Evolutionary conservation across 2,797 vertebrate species (phyloP).

Genomic region (Parauchenoglanis punctatus): DNA sequence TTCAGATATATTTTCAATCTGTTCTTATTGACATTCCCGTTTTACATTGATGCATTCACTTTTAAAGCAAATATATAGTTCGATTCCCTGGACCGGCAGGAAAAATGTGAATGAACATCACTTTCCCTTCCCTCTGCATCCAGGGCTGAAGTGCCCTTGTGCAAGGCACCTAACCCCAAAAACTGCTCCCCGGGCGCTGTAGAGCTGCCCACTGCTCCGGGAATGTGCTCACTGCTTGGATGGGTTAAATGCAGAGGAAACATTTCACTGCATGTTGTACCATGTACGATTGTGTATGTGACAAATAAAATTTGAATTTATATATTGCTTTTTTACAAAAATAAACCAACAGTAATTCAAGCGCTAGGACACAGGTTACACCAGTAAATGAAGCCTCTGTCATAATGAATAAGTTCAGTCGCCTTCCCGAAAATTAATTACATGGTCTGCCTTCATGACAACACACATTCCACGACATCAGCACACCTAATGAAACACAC

Average conservation of each 20-base stretch:
- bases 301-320: too few species aligned
- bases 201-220: too few species aligned
- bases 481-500: not conserved
- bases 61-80: not conserved
- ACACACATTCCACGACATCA: not conserved
- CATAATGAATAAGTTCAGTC: not conserved
- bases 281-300: too few species aligned
- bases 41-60: not conserved
- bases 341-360: not conserved
- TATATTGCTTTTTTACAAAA: not conserved
- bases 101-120: too few species aligned
- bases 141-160: too few species aligned
- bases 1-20: not conserved
- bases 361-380: not conserved
- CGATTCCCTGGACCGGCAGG: too few species aligned
- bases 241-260: too few species aligned
- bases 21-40: not conserved
- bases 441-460: not conserved
- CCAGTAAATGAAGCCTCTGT: not conserved
- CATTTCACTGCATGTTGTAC: too few species aligned
- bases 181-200: too few species aligned
- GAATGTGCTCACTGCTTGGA: too few species aligned
- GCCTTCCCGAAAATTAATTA: not conserved
- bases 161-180: too few species aligned
- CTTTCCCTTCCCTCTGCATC: too few species aligned